phyloP scores from a whole-genome alignment of 2,113 vertebrate genomes.

The Delphinapterus leucas region DNA sequence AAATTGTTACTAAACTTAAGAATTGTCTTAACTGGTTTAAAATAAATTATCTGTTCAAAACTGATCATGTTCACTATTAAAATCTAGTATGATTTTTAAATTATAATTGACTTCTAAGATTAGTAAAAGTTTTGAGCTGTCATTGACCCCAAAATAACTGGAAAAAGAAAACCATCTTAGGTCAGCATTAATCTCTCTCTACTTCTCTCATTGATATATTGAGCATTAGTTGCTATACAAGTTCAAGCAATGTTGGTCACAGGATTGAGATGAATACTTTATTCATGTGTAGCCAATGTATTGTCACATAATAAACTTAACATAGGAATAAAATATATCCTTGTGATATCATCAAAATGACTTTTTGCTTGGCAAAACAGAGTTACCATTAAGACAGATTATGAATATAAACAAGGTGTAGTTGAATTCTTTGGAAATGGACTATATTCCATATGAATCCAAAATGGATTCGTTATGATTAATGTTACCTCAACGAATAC shows the following conservation, averaged over 20 bases:
- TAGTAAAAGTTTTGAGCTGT: not conserved
- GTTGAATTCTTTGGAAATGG: slow-evolving; percentile 39
- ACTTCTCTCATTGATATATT: not conserved
- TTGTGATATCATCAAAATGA: not conserved
- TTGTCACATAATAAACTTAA: slow-evolving; percentile 9
- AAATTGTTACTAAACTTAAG: slow-evolving; percentile 5
- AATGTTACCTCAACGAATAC: not conserved
- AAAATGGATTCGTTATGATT: slow-evolving; percentile 10
- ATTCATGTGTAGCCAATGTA: not conserved
- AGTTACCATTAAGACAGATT: not conserved
- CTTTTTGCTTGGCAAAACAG: slow-evolving; percentile 2
- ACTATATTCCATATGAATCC: not conserved
- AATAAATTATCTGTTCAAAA: not conserved
- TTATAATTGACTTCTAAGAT: not conserved
- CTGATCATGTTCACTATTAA: not conserved
- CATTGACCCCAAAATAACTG: not conserved
- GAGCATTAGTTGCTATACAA: not conserved
- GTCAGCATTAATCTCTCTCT: not conserved
- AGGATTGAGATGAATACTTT: not conserved
- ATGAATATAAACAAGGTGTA: not conserved
- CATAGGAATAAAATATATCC: not conserved
- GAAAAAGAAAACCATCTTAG: not conserved
- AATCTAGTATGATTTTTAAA: not conserved
- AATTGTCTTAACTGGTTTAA: not conserved
- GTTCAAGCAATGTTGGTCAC: not conserved